A percentile compares a stretch with the other conserved stretches of the same genome.
Conservation (phyloP, 2,113 vertebrate genomes). For the Polypterus senegalus region DNA sequence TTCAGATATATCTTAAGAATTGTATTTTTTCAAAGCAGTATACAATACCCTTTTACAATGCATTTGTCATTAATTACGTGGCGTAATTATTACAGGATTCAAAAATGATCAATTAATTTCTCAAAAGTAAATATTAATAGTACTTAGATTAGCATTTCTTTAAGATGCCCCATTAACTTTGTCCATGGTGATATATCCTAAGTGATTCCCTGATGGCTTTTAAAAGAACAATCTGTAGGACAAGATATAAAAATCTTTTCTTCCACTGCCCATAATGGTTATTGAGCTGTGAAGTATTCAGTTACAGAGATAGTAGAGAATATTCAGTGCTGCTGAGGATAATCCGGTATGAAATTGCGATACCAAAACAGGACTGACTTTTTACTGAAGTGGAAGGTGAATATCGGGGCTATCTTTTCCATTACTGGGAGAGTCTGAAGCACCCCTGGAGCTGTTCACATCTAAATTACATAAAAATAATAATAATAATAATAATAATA, state of each 20-base stretch:
- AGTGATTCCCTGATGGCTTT: constrained; percentile 4
- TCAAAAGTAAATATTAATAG: constrained; percentile 3
- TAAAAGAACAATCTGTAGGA: constrained; percentile 1
- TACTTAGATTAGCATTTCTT: not conserved
- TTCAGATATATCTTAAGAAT: no score
- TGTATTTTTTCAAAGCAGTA: no score
- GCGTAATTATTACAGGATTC: no score
- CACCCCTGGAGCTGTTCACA: no score
- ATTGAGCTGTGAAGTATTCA: constrained; percentile 10
- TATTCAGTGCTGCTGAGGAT: constrained; percentile 4
- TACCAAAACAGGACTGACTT: constrained; percentile 7
- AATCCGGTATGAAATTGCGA: constrained; percentile 12
- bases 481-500: no score
- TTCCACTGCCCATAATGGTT: constrained; percentile 5
- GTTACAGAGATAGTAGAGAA: constrained; percentile 1
- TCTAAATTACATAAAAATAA: no score
- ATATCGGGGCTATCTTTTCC: no score
- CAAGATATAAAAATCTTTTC: constrained; percentile 6
- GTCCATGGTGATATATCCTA: not conserved
- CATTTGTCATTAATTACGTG: no score
- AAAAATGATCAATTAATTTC: constrained; percentile 5
- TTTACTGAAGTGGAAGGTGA: constrained; percentile 14
- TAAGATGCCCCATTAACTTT: constrained; percentile 1
- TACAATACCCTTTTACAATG: no score
- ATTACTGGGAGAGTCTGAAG: no score